A percentile compares a stretch with the other conserved stretches of the same genome.
These are phyloP conservation scores for Cheiracanthium punctorium DNA, from an alignment of 2,888 invertebrate genomes.

Conservation along the genomic window DNA sequence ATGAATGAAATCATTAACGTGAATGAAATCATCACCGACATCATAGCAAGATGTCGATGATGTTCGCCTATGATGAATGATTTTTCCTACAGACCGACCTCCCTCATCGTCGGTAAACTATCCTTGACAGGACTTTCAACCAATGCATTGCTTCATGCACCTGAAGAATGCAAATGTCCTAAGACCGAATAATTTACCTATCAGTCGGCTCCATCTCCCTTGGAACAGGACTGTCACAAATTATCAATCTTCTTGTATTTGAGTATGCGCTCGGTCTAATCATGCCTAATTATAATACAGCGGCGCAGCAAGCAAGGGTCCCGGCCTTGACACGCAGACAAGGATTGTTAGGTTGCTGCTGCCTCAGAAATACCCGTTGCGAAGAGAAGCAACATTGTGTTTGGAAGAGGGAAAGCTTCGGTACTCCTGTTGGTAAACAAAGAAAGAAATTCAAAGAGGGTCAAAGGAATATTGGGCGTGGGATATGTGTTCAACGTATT, in stretches of 20 bases:
- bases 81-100: neutral
- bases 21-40: no score
- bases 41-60: no score
- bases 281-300: constrained; percentile 27
- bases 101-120: neutral
- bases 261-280: constrained; percentile 7
- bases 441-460: neutral
- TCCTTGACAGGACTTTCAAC: neutral
- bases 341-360: constrained; percentile 26
- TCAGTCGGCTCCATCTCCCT: neutral
- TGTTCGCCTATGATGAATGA: no score
- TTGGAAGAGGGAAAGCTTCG: neutral
- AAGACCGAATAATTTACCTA: neutral
- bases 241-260: neutral
- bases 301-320: neutral
- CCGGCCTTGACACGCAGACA: constrained; percentile 34
- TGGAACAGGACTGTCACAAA: constrained; percentile 12
- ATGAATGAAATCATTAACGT: no score
- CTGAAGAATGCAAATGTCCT: neutral
- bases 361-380: neutral
- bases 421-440: neutral
- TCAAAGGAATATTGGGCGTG: neutral
- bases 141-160: neutral
- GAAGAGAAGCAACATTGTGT: constrained; percentile 7
- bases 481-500: no score